Percentiles rank a stretch among this genome's conserved stretches.
Evolutionary conservation across 2,797 vertebrate genomes (phyloP).

Genomic region (Periparus ater): DNA sequence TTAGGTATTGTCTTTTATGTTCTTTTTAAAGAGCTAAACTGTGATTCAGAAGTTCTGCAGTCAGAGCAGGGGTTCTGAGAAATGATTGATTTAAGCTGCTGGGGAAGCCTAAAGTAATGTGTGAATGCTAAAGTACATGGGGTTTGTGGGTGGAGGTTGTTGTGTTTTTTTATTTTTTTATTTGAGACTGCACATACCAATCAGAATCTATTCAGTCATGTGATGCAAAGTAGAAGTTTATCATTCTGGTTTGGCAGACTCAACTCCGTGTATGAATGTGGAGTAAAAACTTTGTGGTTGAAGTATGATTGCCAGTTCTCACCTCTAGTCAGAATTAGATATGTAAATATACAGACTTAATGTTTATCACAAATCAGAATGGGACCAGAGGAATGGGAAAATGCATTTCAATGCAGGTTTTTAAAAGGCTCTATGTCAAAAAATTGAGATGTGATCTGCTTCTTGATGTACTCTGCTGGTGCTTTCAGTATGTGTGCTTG

Average conservation of each 20-base stretch:
- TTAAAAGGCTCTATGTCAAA: not conserved
- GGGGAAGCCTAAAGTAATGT: not conserved
- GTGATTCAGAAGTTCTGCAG: not conserved
- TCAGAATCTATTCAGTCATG: not conserved
- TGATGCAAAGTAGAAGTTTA: not conserved
- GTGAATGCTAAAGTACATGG: not conserved
- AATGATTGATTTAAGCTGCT: not conserved
- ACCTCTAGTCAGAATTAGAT: not conserved
- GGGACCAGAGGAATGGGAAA: not conserved
- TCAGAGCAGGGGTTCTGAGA: not conserved
- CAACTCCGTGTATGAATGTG: not conserved
- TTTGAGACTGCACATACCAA: fast-evolving
- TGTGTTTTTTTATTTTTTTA: not conserved
- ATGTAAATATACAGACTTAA: fast-evolving
- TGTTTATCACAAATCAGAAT: not conserved
- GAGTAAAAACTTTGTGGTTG: not conserved
- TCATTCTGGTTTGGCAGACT: not conserved
- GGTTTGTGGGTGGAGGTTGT: not conserved
- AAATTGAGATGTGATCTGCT: not conserved
- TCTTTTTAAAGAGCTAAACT: not conserved
- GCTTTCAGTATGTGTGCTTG: not conserved
- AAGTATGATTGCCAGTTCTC: not conserved
- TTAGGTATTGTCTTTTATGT: not conserved
- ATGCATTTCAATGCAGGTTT: not conserved
- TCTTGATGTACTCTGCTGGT: not conserved